These are phyloP conservation scores for Ctenodactylus gundi DNA, from an alignment of 2,113 vertebrate species.

Conservation along the genomic window DNA sequence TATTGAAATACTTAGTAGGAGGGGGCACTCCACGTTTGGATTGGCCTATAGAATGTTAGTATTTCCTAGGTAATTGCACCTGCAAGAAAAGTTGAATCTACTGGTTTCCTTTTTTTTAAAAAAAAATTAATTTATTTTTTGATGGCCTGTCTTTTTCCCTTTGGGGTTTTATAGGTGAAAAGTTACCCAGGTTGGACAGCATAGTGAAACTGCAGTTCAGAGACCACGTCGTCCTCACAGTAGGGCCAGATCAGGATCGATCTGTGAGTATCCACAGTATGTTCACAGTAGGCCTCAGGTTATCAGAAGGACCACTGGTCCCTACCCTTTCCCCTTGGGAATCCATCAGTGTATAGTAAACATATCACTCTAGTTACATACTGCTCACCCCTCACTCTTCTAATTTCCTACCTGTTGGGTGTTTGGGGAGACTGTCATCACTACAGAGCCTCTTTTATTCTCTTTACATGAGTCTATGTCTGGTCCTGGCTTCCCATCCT, in stretches of 20 bases:
- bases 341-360: background rate
- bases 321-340: background rate
- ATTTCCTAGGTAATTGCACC: background rate
- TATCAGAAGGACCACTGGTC: background rate
- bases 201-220: slow-evolving; percentile 85
- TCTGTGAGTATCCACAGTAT: slow-evolving; percentile 82
- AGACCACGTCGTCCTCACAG: slow-evolving; percentile 87
- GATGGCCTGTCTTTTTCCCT: slow-evolving; percentile 5
- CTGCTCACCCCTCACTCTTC: background rate
- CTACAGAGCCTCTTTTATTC: background rate
- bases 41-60: background rate
- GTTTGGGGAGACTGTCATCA: background rate
- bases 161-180: slow-evolving; percentile 81
- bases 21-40: background rate
- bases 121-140: too few relatives aligned
- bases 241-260: slow-evolving; percentile 85
- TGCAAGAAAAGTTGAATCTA: background rate
- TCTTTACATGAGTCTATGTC: background rate
- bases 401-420: background rate
- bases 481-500: background rate
- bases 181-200: slow-evolving; percentile 86
- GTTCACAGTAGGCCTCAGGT: background rate
- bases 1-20: background rate
- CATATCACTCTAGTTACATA: background rate
- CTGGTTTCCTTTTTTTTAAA: slow-evolving; percentile 21